Percentiles rank a stretch among this genome's conserved stretches.
These are phyloP conservation scores for Choristoneura rosaceana DNA, from an alignment of 2,888 invertebrate genomes.

Conservation along the genomic window DNA sequence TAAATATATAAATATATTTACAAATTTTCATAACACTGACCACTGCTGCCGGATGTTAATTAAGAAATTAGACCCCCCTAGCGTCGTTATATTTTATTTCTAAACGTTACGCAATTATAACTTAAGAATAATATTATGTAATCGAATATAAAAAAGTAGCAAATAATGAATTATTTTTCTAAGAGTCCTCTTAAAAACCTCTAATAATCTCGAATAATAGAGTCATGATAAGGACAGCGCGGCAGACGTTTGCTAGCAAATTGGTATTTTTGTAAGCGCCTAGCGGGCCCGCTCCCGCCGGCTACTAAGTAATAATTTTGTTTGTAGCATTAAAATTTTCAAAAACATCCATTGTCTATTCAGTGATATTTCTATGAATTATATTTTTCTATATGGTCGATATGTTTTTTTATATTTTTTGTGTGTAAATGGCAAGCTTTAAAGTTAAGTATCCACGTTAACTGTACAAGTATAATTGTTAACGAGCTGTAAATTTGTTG, in stretches of 20 bases:
- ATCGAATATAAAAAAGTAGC: conserved; percentile 44
- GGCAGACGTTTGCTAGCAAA: conserved; percentile 46
- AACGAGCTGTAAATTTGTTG: conserved; percentile 75
- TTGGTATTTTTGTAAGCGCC: conserved; percentile 58
- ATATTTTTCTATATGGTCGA: conserved; percentile 54
- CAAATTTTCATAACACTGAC: conserved; percentile 52
- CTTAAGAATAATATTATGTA: conserved; percentile 58
- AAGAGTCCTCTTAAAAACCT: conserved; percentile 61
- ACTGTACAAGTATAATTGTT: conserved; percentile 74
- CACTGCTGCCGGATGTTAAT: conserved; percentile 43
- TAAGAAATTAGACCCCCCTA: conserved; percentile 31
- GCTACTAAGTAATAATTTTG: conserved; percentile 58
- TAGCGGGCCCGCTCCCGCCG: conserved; percentile 41
- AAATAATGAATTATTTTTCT: conserved; percentile 72
- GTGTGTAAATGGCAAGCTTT: conserved; percentile 71
- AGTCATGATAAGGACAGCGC: conserved; percentile 39
- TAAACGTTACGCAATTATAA: conserved; percentile 49
- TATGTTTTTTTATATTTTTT: conserved; percentile 51
- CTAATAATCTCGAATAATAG: conserved; percentile 47
- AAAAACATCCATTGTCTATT: conserved; percentile 69
- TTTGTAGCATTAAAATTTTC: conserved; percentile 59
- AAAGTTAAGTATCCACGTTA: conserved; percentile 72
- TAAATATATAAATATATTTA: conserved; percentile 59
- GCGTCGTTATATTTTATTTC: conserved; percentile 50
- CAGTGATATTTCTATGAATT: conserved; percentile 48